Evolutionary conservation across 2,888 invertebrate species (phyloP).

Genomic region (Agrilus cyanescens): DNA sequence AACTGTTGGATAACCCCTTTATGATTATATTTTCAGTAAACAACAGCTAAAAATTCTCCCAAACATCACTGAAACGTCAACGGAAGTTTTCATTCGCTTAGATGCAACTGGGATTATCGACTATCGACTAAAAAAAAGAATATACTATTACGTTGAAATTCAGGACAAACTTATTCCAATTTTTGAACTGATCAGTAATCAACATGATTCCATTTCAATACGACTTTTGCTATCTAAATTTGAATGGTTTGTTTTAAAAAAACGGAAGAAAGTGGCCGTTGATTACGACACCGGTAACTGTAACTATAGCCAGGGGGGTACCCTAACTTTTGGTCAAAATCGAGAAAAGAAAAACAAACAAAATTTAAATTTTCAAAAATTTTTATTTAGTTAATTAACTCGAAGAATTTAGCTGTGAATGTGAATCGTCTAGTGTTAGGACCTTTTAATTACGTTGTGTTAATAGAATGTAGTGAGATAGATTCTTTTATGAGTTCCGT

Average conservation of each 20-base stretch:
- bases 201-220: background rate
- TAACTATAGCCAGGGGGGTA: too few relatives aligned
- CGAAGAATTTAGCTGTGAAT: too few relatives aligned
- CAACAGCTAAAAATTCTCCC: background rate
- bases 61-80: background rate
- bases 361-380: too few relatives aligned
- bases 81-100: background rate
- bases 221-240: background rate
- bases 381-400: too few relatives aligned
- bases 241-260: background rate
- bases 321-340: too few relatives aligned
- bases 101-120: background rate
- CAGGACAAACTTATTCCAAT: background rate
- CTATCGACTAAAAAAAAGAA: background rate
- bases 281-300: background rate
- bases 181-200: background rate
- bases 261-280: conserved; percentile 1
- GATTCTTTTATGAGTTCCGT: too few relatives aligned
- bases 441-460: too few relatives aligned
- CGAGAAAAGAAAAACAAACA: too few relatives aligned
- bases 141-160: background rate
- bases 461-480: too few relatives aligned
- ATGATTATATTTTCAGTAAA: background rate
- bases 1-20: background rate
- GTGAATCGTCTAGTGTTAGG: too few relatives aligned